Conservation (phyloP, 2,113 vertebrate genomes). For the Pseudopodoces humilis region DNA sequence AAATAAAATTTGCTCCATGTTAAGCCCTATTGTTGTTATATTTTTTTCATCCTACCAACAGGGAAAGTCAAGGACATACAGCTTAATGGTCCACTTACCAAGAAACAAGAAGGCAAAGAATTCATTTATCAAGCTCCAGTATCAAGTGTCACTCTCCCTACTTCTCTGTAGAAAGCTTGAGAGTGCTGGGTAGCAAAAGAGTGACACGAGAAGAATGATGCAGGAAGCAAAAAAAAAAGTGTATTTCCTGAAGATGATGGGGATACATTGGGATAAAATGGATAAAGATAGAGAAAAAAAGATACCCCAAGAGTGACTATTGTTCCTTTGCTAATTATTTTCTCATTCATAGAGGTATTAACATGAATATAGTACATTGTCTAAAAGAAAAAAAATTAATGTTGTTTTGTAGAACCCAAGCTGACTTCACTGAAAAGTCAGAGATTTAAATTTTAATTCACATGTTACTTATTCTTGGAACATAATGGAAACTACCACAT, state of each 20-base stretch:
- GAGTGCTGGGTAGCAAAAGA: neutral
- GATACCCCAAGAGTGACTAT: neutral
- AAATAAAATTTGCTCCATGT: constrained; percentile 23
- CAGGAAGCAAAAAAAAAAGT: neutral
- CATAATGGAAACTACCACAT: neutral
- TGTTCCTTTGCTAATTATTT: neutral
- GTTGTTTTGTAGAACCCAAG: neutral
- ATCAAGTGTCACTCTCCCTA: constrained; percentile 9
- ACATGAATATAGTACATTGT: neutral
- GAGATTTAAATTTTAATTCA: neutral
- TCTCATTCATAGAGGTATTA: neutral
- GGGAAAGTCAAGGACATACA: constrained; percentile 38
- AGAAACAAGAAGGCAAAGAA: constrained; percentile 57
- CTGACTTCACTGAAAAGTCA: neutral
- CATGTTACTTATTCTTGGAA: neutral
- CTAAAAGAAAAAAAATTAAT: neutral
- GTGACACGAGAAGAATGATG: neutral
- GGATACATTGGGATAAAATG: neutral
- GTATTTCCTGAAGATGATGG: neutral
- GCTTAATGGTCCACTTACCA: constrained; percentile 49
- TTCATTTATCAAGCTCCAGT: constrained; percentile 50
- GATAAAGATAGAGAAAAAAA: neutral
- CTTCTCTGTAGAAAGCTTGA: constrained; percentile 3
- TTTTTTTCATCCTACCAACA: constrained; percentile 10
- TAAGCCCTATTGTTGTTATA: constrained; percentile 13